Evolutionary conservation across 1,140 invertebrate genomes (phyloP), one percentile per base, ranked within the genome.

Genomic region (Leptinotarsa defecta): DNA sequence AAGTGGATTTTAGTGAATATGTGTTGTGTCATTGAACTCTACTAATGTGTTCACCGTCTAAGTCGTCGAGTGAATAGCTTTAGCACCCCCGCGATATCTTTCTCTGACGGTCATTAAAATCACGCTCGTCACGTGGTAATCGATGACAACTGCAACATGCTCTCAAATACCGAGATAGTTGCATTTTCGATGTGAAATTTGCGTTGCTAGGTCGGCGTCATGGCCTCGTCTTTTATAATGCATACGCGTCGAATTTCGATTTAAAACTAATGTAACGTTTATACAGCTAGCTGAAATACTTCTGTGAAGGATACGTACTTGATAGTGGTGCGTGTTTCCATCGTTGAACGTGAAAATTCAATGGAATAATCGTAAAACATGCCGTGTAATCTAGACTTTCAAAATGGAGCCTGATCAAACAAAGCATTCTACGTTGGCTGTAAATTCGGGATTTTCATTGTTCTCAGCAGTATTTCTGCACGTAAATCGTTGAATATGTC

Each of bases 21-120:
- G 43, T 78, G 74, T 75, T 81, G 78, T 86, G 87, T 87, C 86
- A 87, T 85, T 88, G 87, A 87, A 87, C 87, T 82, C 79, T 81
- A 79, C 74, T 83, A 81, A 81, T 81, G 80, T 82, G 80, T 78
- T 78, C 79, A 75, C 82, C 79, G 76, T 78, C 77, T 78, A 80
- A 78, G 68, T 74, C 80, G 73, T 63, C 74, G 81, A 83, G 70
- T 80, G 88, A 88, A 86, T 88, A 87, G 88, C 87, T 87, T 87
- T 87, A 87, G 87, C 88, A 88, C 88, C 83, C 83, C 84, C 88
- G 86, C 87, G 87, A 88, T 87, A 87, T 89, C 83, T 84, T 87
- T 85, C 86, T 87, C 88, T 86, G 86, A 86, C 86, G 87, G 87
- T 89, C 88, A 89, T 89, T 89, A 89, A 88, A 88, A 89, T 89